Conservation (phyloP, 2,113 vertebrate genomes). For the Indri indri region DNA sequence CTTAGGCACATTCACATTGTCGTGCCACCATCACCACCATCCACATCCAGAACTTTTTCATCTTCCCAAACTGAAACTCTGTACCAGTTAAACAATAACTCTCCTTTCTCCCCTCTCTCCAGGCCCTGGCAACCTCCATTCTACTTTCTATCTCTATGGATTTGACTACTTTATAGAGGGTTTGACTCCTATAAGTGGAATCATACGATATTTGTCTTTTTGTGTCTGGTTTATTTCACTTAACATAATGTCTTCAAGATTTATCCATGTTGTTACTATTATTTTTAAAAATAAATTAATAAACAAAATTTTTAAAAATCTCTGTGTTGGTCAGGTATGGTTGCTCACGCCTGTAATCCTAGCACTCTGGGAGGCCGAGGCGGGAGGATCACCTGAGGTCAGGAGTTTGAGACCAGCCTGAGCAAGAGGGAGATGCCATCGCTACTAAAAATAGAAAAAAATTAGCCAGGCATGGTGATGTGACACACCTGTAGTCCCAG, state of each 20-base stretch:
- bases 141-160: not conserved
- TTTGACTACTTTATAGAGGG: not conserved
- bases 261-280: not conserved
- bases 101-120: too few relatives aligned
- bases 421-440: too few relatives aligned
- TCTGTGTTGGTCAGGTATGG: too few relatives aligned
- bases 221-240: not conserved
- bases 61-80: not conserved
- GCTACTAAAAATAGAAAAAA: too few relatives aligned
- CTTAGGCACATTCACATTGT: not conserved
- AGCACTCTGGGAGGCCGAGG: too few relatives aligned
- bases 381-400: too few relatives aligned
- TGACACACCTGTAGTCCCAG: too few relatives aligned
- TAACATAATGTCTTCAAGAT: not conserved
- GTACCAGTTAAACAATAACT: not conserved
- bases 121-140: too few relatives aligned
- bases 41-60: not conserved
- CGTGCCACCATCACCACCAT: not conserved
- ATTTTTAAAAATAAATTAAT: not conserved
- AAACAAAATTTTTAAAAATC: not conserved
- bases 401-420: too few relatives aligned
- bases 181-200: not conserved
- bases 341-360: too few relatives aligned
- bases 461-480: too few relatives aligned
- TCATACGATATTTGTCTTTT: not conserved